Percentiles rank a stretch among this genome's conserved stretches.
These are phyloP conservation scores for Manduca sexta DNA, from an alignment of 1,140 invertebrate genomes.

Conservation along the genomic window DNA sequence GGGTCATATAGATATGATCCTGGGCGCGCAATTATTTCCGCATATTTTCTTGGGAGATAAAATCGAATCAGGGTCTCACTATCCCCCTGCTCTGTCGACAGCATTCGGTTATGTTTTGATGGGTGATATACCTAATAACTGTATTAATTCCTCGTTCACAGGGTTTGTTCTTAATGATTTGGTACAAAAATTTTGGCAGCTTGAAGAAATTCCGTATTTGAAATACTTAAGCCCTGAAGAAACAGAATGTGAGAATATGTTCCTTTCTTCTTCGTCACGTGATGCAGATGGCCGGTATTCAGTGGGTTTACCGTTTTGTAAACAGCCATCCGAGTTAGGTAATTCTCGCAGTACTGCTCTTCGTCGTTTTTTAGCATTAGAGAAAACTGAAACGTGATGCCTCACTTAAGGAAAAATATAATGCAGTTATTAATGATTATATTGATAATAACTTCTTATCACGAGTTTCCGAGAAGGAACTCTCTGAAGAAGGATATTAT, in stretches of 20 bases:
- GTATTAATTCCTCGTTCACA: not conserved
- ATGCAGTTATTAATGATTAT: no score
- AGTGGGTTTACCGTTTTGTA: no score
- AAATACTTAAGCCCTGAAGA: slow-evolving; percentile 5
- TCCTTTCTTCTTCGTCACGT: not conserved
- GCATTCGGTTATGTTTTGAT: slow-evolving; percentile 17
- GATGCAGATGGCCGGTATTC: no score
- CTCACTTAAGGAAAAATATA: no score
- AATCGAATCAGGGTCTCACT: slow-evolving; percentile 4
- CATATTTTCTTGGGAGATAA: slow-evolving; percentile 18
- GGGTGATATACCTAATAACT: slow-evolving; percentile 8
- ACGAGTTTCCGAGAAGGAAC: no score
- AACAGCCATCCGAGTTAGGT: no score
- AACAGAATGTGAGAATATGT: slow-evolving; percentile 10
- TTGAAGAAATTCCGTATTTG: slow-evolving; percentile 4
- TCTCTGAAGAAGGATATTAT: no score
- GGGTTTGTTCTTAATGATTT: not conserved
- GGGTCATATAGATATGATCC: slow-evolving; percentile 14
- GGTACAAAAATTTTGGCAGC: slow-evolving; percentile 11
- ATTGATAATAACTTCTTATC: no score
- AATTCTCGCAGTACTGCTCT: no score
- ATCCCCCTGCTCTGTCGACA: slow-evolving; percentile 3
- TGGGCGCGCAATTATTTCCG: slow-evolving; percentile 16
- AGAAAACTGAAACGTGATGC: no score
- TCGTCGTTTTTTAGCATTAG: no score